Conservation (phyloP, 2,113 vertebrate species). For the Catharus bicknelli region DNA sequence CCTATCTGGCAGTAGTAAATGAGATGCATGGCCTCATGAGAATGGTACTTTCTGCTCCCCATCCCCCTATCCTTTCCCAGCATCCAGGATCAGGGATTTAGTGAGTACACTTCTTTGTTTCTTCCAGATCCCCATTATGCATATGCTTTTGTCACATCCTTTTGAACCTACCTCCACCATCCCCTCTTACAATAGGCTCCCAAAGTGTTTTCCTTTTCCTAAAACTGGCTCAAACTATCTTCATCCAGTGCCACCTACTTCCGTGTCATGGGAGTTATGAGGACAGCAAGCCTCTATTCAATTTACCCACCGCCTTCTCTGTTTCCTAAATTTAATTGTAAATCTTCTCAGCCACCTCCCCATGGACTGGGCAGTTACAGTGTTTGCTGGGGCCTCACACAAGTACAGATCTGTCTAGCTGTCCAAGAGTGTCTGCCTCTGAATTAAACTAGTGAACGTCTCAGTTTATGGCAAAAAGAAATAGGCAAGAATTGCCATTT, state of each 20-base stretch:
- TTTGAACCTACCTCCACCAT: neutral
- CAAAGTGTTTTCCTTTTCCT: neutral
- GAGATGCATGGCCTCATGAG: neutral
- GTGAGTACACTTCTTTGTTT: neutral
- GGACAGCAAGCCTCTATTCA: neutral
- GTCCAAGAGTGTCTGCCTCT: neutral
- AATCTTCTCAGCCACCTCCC: neutral
- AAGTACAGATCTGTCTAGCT: neutral
- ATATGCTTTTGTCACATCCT: neutral
- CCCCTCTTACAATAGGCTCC: rapidly evolving
- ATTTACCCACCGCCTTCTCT: neutral
- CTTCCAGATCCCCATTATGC: neutral
- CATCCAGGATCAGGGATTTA: neutral
- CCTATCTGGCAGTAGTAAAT: neutral
- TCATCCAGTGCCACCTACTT: neutral
- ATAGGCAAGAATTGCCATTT: neutral
- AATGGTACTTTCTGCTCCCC: neutral
- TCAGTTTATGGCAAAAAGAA: neutral
- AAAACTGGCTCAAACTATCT: neutral
- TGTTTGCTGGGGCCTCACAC: neutral
- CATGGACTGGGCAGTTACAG: neutral
- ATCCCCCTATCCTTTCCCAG: neutral
- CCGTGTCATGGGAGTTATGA: neutral
- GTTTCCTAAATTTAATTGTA: neutral
- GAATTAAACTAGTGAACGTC: neutral